Base-by-base conservation (phyloP, 2,888 invertebrate genomes). In the Agrotis clavis region DNA sequence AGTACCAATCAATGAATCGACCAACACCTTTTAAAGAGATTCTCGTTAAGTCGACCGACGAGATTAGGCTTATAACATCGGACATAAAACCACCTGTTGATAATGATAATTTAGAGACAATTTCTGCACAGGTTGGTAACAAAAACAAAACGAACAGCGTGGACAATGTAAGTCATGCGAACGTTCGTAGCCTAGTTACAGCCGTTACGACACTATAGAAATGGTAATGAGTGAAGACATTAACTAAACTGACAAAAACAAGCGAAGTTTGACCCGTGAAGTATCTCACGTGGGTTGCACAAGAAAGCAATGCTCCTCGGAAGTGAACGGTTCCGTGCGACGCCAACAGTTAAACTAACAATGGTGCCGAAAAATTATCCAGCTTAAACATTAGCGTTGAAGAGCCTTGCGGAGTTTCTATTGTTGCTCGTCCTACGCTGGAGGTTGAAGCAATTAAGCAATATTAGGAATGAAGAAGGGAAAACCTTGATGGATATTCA, bases 361-460 rank as follows among this genome's bases (percentile, higher is more conserved):
- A 94, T 93, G 85, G 89, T 83, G 88, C 88, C 86, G 88, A 91
- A 90, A 91, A 91, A 86, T 86, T 85, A 89, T 88, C 85, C 82
- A 87, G 89, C 83, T 87, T 91, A 83, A 92, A 89, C 92, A 91
- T 92, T 90, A 87, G 81, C 74, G 81, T 81, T 82, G 66, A 82
- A 86, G 86, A 87, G 89, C 91, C 93, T 92, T 91, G 90, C 75
- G 65, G 76, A 86, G 90, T 88, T 90, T 91, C 92, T 88, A 93
- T 94, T 94, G 92, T 94, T 92, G 85, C 86, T 84, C 88, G 87
- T 90, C 88, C 90, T 88, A 87, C 84, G 75, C 79, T 88, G 74
- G 90, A 93, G 92, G 94, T 92, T 93, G 89, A 90, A 92, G 89
- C 89, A 93, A 95, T 95, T 95, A 95, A 88, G 92, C 91, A 93